Evolutionary conservation across 2,888 invertebrate species (phyloP), one percentile per base, ranked within the genome.

Genomic region (Eretmocerus hayati): DNA sequence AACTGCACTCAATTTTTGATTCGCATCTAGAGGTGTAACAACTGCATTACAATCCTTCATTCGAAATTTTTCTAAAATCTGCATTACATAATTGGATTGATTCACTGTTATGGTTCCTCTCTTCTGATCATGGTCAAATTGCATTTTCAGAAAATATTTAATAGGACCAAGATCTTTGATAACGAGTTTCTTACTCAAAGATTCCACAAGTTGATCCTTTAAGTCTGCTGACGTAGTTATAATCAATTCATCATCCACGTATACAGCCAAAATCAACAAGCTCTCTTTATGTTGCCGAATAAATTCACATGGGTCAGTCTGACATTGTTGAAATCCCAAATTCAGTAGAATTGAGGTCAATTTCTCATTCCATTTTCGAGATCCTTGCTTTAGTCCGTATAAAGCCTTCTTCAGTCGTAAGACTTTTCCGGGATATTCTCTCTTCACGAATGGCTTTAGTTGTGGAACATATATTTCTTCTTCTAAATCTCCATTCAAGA

Each of bases 301-400:
- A 26, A 26, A 31, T 40, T 13, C 40, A 26, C 26, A 26, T 9
- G 26, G 26, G 11, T 26, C 26, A 9, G 26, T 9, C 11, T 26
- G 26, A 26, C 26, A 26, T 11, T 26, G 26, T 9, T 6, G 6
- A 11, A 26, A 26, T 26, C 26, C 26, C 11, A 26, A 26, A 9
- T 26, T 11, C 6, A 26, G 26, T 6, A 26, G 26, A 9, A 26
- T 26, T 26, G 6, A 6, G 6, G 6, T 26, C 6, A 26, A 11
- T 26, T 26, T 26, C 6, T 9, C 26, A 26, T 26, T 26, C 26
- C 40, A 40, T 8, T 8, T 19, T 6, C 16, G n/a, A 30, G 40
- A 40, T 4, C 40, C 30, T 30, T 40, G 40, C n/a, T 40, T 40
- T 19, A 40, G 30, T 4, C 40, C 40, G 19, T 40, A 40, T 15